Conservation (phyloP, 2,113 vertebrate genomes). For the Solenodon paradoxus region DNA sequence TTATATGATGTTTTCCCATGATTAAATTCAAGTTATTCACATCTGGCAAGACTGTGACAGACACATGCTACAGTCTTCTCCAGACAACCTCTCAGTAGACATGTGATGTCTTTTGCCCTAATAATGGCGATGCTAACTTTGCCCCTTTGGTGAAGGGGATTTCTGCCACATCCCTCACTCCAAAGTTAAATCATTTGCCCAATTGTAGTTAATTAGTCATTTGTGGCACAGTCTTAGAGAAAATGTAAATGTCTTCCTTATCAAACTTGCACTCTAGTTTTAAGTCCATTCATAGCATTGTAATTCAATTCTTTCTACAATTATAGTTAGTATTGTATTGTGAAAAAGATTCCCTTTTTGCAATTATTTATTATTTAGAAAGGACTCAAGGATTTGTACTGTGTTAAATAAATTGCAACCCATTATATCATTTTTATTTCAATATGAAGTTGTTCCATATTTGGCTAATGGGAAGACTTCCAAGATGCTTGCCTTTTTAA, state of each 20-base stretch:
- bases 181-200: neutral
- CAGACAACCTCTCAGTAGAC: too few relatives aligned
- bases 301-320: neutral
- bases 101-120: neutral
- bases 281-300: neutral
- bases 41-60: neutral
- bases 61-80: neutral
- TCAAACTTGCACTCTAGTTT: neutral
- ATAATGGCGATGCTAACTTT: neutral
- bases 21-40: neutral
- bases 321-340: neutral
- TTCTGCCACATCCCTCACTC: neutral
- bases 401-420: neutral
- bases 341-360: neutral
- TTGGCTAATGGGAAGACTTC: neutral
- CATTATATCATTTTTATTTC: neutral
- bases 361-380: neutral
- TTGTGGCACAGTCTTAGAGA: neutral
- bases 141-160: neutral
- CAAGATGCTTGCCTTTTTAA: neutral
- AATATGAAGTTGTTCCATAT: neutral
- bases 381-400: neutral
- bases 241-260: neutral
- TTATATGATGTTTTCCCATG: neutral
- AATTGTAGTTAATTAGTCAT: neutral